Evolutionary conservation across 1,140 invertebrate species (phyloP).

Genomic region (Drosophila burlai): DNA sequence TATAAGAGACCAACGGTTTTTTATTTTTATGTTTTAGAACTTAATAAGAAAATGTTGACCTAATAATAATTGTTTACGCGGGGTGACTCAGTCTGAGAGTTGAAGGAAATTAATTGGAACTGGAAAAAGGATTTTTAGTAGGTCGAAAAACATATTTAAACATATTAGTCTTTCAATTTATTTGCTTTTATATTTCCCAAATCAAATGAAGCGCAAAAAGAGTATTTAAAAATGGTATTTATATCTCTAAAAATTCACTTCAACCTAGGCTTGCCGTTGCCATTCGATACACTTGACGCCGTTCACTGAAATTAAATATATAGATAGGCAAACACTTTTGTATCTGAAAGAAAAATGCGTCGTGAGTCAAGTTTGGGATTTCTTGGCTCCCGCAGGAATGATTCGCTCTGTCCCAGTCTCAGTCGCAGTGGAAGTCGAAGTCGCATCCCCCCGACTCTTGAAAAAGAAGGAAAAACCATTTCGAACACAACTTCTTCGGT

Average conservation of each 20-base stretch:
- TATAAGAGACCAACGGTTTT: not conserved
- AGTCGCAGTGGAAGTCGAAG: not conserved
- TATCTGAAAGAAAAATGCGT: slow-evolving; percentile 69
- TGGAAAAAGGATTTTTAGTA: too few relatives aligned
- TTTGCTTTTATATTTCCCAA: not conserved
- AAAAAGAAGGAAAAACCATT: slow-evolving; percentile 44
- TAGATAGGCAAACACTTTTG: slow-evolving; percentile 39
- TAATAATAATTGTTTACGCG: not conserved
- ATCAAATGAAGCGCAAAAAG: not conserved
- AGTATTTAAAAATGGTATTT: slow-evolving; percentile 8
- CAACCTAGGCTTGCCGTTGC: not conserved
- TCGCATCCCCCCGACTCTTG: slow-evolving; percentile 27
- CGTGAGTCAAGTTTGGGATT: slow-evolving; percentile 81
- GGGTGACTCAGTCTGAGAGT: not conserved
- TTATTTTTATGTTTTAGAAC: not conserved
- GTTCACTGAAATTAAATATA: slow-evolving; percentile 68
- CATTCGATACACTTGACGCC: slow-evolving; percentile 80
- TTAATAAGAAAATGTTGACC: not conserved
- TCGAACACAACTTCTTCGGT: slow-evolving; percentile 77
- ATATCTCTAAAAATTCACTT: too few relatives aligned
- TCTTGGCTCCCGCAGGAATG: slow-evolving; percentile 54
- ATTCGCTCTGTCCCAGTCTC: slow-evolving; percentile 35
- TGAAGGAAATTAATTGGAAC: not conserved
- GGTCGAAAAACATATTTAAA: not conserved
- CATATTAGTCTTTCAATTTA: not conserved